These are phyloP conservation scores for Aphis craccivora DNA, from an alignment of 1,140 invertebrate genomes.

Conservation along the genomic window DNA sequence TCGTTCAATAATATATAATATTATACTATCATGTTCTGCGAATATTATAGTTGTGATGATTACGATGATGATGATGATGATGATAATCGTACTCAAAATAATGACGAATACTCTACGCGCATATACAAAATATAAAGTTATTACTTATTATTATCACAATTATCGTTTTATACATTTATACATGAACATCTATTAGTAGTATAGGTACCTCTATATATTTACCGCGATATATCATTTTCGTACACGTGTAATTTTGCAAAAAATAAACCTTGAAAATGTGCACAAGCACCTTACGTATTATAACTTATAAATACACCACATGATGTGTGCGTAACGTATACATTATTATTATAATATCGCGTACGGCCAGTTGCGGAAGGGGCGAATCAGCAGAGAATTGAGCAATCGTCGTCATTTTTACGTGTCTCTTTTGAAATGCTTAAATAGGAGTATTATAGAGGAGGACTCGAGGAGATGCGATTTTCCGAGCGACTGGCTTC, in stretches of 20 bases:
- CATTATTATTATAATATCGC: neutral
- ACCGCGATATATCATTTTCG: neutral
- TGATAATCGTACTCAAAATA: conserved; percentile 4
- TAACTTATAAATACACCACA: neutral
- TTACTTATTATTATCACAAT: neutral
- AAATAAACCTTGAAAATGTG: neutral
- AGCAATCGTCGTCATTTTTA: neutral
- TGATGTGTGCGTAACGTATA: neutral
- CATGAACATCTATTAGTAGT: neutral
- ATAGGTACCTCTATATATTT: neutral
- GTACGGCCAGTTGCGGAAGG: neutral
- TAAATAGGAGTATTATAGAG: neutral
- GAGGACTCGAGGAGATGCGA: neutral
- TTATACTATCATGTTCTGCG: neutral
- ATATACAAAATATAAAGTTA: neutral
- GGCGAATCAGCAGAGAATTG: neutral
- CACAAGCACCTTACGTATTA: neutral
- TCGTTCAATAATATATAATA: neutral
- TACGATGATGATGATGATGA: too few species aligned
- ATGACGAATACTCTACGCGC: neutral
- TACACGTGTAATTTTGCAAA: neutral
- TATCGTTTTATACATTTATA: neutral
- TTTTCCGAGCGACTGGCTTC: neutral
- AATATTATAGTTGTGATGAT: neutral
- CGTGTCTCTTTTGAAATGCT: neutral